A percentile compares a stretch with the other conserved stretches of the same genome.
These are phyloP conservation scores for Columba janthina DNA, from an alignment of 2,113 vertebrate species.

Conservation along the genomic window DNA sequence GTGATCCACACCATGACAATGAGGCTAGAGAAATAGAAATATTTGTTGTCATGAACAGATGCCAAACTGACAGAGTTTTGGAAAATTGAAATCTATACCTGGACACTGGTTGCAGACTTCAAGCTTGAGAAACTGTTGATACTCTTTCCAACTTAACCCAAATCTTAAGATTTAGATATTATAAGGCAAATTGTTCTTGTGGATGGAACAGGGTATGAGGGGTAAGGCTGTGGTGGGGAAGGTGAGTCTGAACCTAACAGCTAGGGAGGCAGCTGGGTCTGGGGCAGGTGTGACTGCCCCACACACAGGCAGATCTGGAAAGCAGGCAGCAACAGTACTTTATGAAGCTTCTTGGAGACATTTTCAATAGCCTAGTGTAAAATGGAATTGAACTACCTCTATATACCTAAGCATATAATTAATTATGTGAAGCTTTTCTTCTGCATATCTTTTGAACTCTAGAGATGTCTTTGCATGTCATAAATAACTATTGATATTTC, in stretches of 20 bases:
- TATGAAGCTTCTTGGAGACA: neutral
- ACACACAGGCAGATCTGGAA: neutral
- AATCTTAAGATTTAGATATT: neutral
- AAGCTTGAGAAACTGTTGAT: neutral
- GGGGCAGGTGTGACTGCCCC: neutral
- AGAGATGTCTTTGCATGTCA: constrained; percentile 12
- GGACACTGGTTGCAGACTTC: neutral
- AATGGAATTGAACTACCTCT: neutral
- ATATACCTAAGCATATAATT: neutral
- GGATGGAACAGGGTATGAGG: neutral
- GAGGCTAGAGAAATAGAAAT: neutral
- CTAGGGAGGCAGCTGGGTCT: neutral
- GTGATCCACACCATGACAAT: accelerated
- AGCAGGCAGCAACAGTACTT: neutral
- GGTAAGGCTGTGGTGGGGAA: accelerated
- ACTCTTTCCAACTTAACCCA: neutral
- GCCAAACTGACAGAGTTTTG: neutral
- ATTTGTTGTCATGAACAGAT: neutral
- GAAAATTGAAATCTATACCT: neutral
- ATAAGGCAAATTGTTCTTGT: neutral
- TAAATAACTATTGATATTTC: constrained; percentile 61
- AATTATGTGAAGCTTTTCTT: neutral
- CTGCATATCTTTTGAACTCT: constrained; percentile 7
- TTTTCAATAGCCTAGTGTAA: neutral
- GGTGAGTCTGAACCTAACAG: neutral